These are phyloP conservation scores for Otus scops DNA, from an alignment of 2,797 vertebrate genomes.

Conservation along the genomic window DNA sequence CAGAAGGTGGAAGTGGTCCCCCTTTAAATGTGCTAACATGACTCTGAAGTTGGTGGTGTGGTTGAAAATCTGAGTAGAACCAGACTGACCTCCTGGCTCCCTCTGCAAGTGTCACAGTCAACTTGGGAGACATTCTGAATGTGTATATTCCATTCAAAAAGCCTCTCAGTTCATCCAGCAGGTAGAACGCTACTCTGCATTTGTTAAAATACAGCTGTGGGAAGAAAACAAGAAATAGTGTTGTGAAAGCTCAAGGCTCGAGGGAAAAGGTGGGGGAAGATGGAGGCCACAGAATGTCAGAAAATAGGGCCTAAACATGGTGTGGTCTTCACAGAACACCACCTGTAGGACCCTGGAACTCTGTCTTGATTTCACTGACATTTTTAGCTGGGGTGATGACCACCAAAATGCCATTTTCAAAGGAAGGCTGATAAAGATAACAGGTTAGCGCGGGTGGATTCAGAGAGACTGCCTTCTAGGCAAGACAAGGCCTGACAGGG, in stretches of 20 bases:
- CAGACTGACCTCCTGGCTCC: neutral
- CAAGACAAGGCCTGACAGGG: neutral
- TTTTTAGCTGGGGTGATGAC: neutral
- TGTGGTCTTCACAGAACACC: neutral
- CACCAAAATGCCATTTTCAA: neutral
- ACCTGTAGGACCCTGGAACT: neutral
- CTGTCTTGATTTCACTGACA: neutral
- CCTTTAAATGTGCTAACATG: neutral
- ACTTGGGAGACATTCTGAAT: neutral
- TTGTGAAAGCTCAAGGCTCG: neutral
- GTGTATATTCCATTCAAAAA: neutral
- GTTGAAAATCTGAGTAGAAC: neutral
- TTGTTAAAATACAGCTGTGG: neutral
- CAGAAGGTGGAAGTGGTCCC: neutral
- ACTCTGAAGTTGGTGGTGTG: neutral
- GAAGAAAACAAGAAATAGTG: neutral
- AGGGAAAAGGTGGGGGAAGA: neutral
- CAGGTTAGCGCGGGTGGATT: neutral
- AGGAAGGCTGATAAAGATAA: neutral
- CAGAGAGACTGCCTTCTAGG: neutral
- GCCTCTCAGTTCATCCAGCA: neutral
- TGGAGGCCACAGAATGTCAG: neutral
- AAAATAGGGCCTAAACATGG: neutral
- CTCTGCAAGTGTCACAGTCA: neutral
- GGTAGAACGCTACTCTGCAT: neutral